Percentiles rank a stretch among this genome's conserved stretches.
These are phyloP conservation scores for Hucho hucho DNA, from an alignment of 2,113 vertebrate species.

Conservation along the genomic window DNA sequence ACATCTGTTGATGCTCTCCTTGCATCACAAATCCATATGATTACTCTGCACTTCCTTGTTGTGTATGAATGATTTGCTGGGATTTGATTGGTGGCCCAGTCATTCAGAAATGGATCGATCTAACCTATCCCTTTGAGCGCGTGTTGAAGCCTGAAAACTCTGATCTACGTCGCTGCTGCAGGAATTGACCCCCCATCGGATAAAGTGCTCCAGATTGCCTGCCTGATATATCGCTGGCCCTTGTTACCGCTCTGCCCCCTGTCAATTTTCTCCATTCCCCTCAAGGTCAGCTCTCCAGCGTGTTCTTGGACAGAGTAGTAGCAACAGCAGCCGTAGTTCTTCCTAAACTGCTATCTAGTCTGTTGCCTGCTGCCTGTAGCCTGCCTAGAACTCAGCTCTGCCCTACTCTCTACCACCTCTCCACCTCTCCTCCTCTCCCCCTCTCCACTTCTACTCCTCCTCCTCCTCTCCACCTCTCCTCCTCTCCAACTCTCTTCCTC, in stretches of 20 bases:
- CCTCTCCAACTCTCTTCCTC: not conserved
- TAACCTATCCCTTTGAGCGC: slow-evolving; percentile 48
- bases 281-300: slow-evolving; percentile 65
- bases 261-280: slow-evolving; percentile 72
- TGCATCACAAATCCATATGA: no score
- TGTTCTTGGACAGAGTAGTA: slow-evolving; percentile 47
- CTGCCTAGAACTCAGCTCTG: not conserved
- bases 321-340: not conserved
- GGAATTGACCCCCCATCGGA: slow-evolving; percentile 76
- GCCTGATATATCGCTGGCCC: slow-evolving; percentile 72
- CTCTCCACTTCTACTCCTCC: not conserved
- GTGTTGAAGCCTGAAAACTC: slow-evolving; percentile 57
- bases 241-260: slow-evolving; percentile 66
- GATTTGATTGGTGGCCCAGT: slow-evolving; percentile 54
- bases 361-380: not conserved
- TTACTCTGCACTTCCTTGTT: no score
- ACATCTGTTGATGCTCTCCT: no score
- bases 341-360: not conserved
- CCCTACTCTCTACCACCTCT: not conserved
- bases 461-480: not conserved
- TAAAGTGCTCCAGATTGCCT: slow-evolving; percentile 75
- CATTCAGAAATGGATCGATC: slow-evolving; percentile 48
- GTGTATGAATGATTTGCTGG: slow-evolving; percentile 42
- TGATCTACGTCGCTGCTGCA: slow-evolving; percentile 66
- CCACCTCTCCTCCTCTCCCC: not conserved